Evolutionary conservation across 1,140 invertebrate species (phyloP).

Genomic region (Whitmania pigra): DNA sequence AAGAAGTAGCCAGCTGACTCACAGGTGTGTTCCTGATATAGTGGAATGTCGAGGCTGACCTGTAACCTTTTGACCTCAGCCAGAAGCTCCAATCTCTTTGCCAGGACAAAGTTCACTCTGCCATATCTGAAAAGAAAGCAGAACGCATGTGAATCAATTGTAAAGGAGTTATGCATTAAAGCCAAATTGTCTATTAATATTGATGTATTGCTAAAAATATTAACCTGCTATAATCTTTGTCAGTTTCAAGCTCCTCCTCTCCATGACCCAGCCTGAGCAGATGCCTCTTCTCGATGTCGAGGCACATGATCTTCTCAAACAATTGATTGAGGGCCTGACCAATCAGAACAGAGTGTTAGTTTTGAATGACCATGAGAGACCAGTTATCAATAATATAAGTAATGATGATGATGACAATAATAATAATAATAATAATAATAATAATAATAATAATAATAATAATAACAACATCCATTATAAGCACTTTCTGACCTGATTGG

Average conservation of each 20-base stretch:
- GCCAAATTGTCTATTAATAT: background rate
- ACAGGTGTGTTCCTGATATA: constrained; percentile 89
- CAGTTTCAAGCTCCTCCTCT: constrained; percentile 93
- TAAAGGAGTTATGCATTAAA: background rate
- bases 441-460: background rate
- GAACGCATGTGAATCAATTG: background rate
- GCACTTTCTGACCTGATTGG: constrained; percentile 65
- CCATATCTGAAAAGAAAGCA: constrained; percentile 61
- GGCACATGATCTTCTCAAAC: constrained; percentile 96
- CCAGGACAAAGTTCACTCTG: constrained; percentile 91
- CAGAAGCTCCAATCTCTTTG: constrained; percentile 78
- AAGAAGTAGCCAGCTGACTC: constrained; percentile 81
- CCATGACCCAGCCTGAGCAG: constrained; percentile 96
- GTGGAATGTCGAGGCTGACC: constrained; percentile 62
- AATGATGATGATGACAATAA: too few relatives aligned
- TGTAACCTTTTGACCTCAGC: constrained; percentile 79
- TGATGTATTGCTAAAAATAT: background rate
- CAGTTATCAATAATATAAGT: too few relatives aligned
- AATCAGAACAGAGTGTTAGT: background rate
- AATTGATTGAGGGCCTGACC: constrained; percentile 82
- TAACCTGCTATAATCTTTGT: constrained; percentile 89
- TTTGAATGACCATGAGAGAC: too few relatives aligned
- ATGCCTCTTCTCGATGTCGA: constrained; percentile 96
- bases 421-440: too few relatives aligned
- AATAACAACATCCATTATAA: background rate